A percentile compares a stretch with the other conserved stretches of the same genome.
Evolutionary conservation across 2,888 invertebrate species (phyloP).

Genomic region (Acanthopleura granulata): DNA sequence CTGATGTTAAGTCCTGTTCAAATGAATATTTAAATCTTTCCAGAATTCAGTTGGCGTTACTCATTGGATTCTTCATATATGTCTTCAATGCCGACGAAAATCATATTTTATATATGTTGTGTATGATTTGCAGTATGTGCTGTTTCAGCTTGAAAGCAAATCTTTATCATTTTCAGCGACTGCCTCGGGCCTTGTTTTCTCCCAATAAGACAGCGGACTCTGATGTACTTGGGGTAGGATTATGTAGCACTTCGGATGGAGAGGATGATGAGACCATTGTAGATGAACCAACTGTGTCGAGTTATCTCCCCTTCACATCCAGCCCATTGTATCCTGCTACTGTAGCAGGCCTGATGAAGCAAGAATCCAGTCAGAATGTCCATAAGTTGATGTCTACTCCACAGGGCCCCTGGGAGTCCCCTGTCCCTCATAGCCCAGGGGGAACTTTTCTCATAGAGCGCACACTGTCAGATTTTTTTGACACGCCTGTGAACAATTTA

Average conservation of each 20-base stretch:
- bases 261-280: background rate
- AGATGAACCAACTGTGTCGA: background rate
- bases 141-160: too few relatives aligned
- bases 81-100: too few relatives aligned
- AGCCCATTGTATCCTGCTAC: background rate
- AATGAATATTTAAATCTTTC: too few relatives aligned
- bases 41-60: too few relatives aligned
- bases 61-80: too few relatives aligned
- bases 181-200: slow-evolving; percentile 2
- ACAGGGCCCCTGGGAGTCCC: background rate
- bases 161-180: background rate
- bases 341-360: too few relatives aligned
- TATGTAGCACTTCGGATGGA: background rate
- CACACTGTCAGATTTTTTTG: slow-evolving; percentile 47
- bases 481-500: slow-evolving; percentile 31
- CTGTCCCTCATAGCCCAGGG: background rate
- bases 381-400: too few relatives aligned
- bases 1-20: too few relatives aligned
- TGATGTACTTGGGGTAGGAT: background rate
- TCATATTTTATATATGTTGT: too few relatives aligned
- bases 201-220: background rate
- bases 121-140: too few relatives aligned
- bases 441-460: slow-evolving; percentile 26
- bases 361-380: too few relatives aligned
- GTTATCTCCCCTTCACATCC: background rate